phyloP scores from a whole-genome alignment of 1,140 invertebrate species.

The Drosophila neocordata region DNA sequence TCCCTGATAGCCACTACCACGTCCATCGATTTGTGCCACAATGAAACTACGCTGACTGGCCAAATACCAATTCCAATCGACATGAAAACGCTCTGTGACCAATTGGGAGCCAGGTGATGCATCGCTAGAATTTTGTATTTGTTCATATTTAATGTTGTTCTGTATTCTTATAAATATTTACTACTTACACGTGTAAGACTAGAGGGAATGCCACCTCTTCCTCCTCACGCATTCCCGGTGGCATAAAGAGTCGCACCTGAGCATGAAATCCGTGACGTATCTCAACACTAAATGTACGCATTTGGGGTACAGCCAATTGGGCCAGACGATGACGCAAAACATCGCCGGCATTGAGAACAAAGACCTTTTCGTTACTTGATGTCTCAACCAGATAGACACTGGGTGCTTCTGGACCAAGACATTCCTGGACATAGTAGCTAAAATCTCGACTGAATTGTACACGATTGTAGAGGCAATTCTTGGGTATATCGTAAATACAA shows the following conservation, averaged over 20 bases:
- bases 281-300: slow-evolving; percentile 85
- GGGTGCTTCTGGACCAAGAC: slow-evolving; percentile 88
- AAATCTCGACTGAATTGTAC: slow-evolving; percentile 87
- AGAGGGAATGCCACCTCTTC: slow-evolving; percentile 92
- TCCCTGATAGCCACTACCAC: slow-evolving; percentile 91
- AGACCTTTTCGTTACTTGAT: slow-evolving; percentile 84
- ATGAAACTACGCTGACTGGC: slow-evolving; percentile 90
- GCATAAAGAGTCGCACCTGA: slow-evolving; percentile 88
- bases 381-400: slow-evolving; percentile 85
- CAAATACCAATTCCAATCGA: slow-evolving; percentile 91
- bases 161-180: no score
- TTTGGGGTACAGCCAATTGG: slow-evolving; percentile 85
- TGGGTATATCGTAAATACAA: slow-evolving; percentile 83
- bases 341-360: slow-evolving; percentile 85
- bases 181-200: slow-evolving; percentile 90
- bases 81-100: slow-evolving; percentile 88
- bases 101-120: slow-evolving; percentile 89
- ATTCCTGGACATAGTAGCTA: slow-evolving; percentile 87
- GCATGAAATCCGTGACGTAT: slow-evolving; percentile 83
- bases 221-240: slow-evolving; percentile 90
- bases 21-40: slow-evolving; percentile 90
- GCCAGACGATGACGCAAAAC: slow-evolving; percentile 83
- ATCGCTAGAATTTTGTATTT: slow-evolving; percentile 83
- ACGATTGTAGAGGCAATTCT: slow-evolving; percentile 86
- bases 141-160: not conserved